Percentiles rank a stretch among this genome's conserved stretches.
Evolutionary conservation across 2,113 vertebrate genomes (phyloP).

Genomic region (Misgurnus mizolepis): DNA sequence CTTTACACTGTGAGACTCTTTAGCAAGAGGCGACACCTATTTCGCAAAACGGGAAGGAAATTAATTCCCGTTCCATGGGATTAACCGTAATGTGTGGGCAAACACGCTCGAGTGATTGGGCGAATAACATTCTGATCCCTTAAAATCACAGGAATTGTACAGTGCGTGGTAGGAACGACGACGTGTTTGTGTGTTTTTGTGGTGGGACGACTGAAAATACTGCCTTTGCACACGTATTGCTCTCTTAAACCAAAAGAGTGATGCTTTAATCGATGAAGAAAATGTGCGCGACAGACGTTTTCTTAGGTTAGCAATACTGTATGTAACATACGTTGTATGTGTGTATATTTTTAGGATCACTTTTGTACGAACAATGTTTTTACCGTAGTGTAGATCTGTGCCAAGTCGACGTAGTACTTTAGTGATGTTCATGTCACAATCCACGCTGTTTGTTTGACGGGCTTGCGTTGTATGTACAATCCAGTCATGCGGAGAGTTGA

Average conservation of each 20-base stretch:
- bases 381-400: slow-evolving; percentile 34
- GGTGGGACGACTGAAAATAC: slow-evolving; percentile 16
- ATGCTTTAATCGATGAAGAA: not conserved
- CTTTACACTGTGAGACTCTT: slow-evolving; percentile 40
- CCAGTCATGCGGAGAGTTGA: slow-evolving; percentile 18
- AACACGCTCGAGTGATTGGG: slow-evolving; percentile 6
- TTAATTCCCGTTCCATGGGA: slow-evolving; percentile 20
- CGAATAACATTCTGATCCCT: not conserved
- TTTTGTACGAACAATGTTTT: slow-evolving; percentile 35
- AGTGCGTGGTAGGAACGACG: slow-evolving; percentile 14
- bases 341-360: slow-evolving; percentile 45
- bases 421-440: slow-evolving; percentile 32
- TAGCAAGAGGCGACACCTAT: slow-evolving; percentile 6
- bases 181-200: slow-evolving; percentile 15
- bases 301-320: slow-evolving; percentile 43
- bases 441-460: slow-evolving; percentile 7
- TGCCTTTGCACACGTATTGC: slow-evolving; percentile 35
- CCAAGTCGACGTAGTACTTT: slow-evolving; percentile 28
- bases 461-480: slow-evolving; percentile 17
- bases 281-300: slow-evolving; percentile 4
- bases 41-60: slow-evolving; percentile 6
- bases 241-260: slow-evolving; percentile 31
- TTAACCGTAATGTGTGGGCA: slow-evolving; percentile 14
- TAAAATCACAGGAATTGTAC: slow-evolving; percentile 32
- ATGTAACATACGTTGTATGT: slow-evolving; percentile 23